A percentile compares a stretch with the other conserved stretches of the same genome.
Conservation (phyloP, 2,113 vertebrate species). For the crab-eating macaque (Macaca fascicularis) region DNA sequence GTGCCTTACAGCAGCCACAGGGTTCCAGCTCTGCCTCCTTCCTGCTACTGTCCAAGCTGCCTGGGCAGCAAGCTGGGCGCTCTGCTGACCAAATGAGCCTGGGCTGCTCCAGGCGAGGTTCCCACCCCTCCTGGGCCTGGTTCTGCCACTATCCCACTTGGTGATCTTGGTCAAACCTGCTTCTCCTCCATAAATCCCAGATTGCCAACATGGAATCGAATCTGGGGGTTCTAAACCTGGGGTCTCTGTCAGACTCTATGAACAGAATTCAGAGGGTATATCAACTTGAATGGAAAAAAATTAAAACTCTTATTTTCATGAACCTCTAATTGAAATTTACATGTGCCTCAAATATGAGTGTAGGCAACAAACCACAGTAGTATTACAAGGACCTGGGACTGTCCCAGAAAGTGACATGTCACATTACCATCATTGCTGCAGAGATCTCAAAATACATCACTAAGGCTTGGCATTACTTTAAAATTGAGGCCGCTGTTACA, state of each 20-base stretch:
- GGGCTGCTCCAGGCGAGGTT: neutral
- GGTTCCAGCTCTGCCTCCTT: neutral
- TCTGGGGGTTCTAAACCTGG: neutral
- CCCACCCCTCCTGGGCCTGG: neutral
- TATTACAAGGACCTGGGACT: neutral
- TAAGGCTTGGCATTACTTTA: neutral
- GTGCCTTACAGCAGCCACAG: fast-evolving
- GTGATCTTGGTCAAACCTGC: neutral
- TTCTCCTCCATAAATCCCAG: neutral
- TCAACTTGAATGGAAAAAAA: neutral
- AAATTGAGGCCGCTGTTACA: neutral
- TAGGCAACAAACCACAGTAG: neutral
- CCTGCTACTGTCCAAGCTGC: neutral
- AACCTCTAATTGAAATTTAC: neutral
- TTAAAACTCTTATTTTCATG: neutral
- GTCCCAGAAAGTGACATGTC: neutral
- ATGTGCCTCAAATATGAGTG: neutral
- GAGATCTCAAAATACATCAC: neutral
- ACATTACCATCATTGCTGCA: neutral
- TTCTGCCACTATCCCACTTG: neutral
- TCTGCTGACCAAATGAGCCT: neutral
- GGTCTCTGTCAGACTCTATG: neutral
- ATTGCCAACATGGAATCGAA: neutral
- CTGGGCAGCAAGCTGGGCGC: neutral
- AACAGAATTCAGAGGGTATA: neutral